Conservation (phyloP, 2,113 vertebrate species). For the Nyctereutes procyonoides region DNA sequence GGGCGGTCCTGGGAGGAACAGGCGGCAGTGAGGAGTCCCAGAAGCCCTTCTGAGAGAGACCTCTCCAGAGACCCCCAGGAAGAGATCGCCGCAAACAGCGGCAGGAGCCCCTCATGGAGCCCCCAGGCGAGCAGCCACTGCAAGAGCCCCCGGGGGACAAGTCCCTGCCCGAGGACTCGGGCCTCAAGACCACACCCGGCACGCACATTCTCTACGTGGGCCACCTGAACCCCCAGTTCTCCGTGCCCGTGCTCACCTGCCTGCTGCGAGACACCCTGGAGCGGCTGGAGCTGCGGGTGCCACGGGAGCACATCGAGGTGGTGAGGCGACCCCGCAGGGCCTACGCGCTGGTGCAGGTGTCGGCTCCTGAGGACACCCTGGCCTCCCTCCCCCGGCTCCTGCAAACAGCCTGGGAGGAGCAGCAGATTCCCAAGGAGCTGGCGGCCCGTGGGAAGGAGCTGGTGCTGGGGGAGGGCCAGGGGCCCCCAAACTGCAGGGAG, state of each 20-base stretch:
- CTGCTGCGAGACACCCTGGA: conserved; percentile 79
- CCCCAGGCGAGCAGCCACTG: background rate
- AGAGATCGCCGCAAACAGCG: background rate
- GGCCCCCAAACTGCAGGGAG: background rate
- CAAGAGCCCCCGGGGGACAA: background rate
- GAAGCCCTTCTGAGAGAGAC: conserved; percentile 34
- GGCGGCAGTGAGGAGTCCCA: background rate
- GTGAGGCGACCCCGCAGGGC: background rate
- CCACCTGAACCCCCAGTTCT: conserved; percentile 82
- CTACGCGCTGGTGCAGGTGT: conserved; percentile 43
- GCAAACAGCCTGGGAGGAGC: conserved; percentile 66
- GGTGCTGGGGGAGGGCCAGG: conserved; percentile 1
- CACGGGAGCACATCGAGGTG: conserved; percentile 52
- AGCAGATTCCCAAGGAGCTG: conserved; percentile 60
- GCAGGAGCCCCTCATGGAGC: background rate
- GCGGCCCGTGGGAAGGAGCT: conserved; percentile 67
- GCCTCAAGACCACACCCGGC: background rate
- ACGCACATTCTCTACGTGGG: conserved; percentile 32
- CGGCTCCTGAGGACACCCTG: background rate
- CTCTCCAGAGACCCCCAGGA: conserved; percentile 65
- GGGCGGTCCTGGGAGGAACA: conserved; percentile 1
- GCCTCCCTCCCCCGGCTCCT: conserved; percentile 68
- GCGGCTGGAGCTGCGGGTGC: background rate
- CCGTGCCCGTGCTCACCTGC: conserved; percentile 53
- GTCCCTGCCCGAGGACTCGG: background rate